A percentile compares a stretch with the other conserved stretches of the same genome.
Evolutionary conservation across 2,888 invertebrate species (phyloP).

Genomic region (Catonia carolina): DNA sequence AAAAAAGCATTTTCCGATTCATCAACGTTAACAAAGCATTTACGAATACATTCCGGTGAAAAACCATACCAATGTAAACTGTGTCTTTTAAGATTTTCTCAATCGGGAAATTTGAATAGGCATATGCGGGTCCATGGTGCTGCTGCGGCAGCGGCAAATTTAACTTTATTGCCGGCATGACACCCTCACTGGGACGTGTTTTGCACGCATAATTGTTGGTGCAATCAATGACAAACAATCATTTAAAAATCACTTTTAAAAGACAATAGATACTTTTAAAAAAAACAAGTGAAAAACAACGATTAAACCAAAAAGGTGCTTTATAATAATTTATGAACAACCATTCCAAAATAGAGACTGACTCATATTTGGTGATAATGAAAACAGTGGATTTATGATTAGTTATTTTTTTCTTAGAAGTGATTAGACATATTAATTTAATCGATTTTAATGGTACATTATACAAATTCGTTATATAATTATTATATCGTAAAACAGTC

Average conservation of each 20-base stretch:
- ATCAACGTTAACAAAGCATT: conserved; percentile 94
- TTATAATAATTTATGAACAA: too few species aligned
- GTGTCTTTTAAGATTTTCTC: conserved; percentile 91
- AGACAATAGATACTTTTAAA: not conserved
- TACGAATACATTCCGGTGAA: conserved; percentile 83
- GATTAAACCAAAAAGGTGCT: too few species aligned
- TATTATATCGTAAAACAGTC: too few species aligned
- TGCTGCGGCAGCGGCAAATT: conserved; percentile 40
- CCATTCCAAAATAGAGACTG: too few species aligned
- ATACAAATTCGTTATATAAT: too few species aligned
- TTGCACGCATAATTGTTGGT: conserved; percentile 1
- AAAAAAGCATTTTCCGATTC: conserved; percentile 99
- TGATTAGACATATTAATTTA: too few species aligned
- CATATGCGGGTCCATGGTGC: conserved; percentile 96
- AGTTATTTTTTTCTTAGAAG: too few species aligned
- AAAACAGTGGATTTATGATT: too few species aligned
- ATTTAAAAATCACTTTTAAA: too few species aligned
- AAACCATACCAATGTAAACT: conserved; percentile 98
- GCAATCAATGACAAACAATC: not conserved
- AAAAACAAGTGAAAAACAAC: too few species aligned
- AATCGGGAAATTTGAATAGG: conserved; percentile 96
- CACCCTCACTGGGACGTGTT: conserved; percentile 3
- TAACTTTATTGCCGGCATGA: conserved; percentile 22
- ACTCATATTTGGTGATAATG: too few species aligned
- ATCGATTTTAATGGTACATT: too few species aligned